phyloP scores from a whole-genome alignment of 2,888 invertebrate genomes.

The Sialis lutaria region DNA sequence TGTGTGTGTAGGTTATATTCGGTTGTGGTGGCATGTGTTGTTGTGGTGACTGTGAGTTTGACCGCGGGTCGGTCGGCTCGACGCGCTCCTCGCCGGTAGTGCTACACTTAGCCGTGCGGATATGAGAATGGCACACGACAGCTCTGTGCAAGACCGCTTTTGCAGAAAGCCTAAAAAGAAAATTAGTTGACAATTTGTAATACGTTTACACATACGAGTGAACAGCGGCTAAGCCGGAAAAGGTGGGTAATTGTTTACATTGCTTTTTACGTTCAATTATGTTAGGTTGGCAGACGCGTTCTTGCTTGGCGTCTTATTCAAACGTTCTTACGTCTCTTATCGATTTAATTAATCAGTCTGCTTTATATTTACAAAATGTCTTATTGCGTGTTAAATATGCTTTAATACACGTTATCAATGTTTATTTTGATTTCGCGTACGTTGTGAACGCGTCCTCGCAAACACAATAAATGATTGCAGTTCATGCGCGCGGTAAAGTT shows the following conservation, averaged over 20 bases:
- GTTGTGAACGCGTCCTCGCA: neutral
- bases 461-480: neutral
- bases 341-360: no score
- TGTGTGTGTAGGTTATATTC: neutral
- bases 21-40: conserved; percentile 7
- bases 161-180: conserved; percentile 33
- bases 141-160: conserved; percentile 29
- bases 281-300: no score
- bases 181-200: conserved; percentile 33
- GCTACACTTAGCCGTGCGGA: conserved; percentile 10
- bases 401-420: no score
- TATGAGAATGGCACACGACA: conserved; percentile 33
- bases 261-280: no score
- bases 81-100: conserved; percentile 19
- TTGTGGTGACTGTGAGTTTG: conserved; percentile 17
- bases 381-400: no score
- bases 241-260: conserved; percentile 17
- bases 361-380: no score
- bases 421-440: no score
- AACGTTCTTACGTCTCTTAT: no score
- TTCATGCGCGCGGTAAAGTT: conserved; percentile 10
- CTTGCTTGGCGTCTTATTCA: no score
- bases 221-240: conserved; percentile 23
- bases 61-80: conserved; percentile 22
- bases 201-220: conserved; percentile 22